Evolutionary conservation across 2,113 vertebrate species (phyloP), one percentile per base, ranked within the genome.

Genomic region (Calyptomena viridis): DNA sequence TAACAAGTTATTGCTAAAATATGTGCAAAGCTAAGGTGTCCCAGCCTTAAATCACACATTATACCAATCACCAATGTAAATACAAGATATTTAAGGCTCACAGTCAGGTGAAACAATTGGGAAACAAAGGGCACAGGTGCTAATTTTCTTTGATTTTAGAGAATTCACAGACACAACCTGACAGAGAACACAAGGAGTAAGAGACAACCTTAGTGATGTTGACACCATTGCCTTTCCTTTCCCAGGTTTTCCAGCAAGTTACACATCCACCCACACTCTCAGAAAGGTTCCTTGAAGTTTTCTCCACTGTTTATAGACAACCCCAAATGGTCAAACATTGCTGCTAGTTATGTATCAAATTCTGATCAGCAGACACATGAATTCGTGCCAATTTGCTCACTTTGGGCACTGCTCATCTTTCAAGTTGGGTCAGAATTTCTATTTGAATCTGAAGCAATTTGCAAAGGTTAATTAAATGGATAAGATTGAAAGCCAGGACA

Each of bases 31-130:
- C 9, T 8, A 28, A 68, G 22, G 5, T 33, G 25, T 10, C n/a
- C 22, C 50, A 64, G 59, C 21, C 58, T 49, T 8, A 46, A 52
- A 68, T 24, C 64, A 40, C 28, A n/a, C 4, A 4, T 58, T 6
- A 0, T 5, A 17, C 4, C 72, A 33, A 11, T 33, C 40, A 62
- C 5, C n/a, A 42, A 8, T 0, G 8, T 2, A 19, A 89, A 67
- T 22, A 39, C 24, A 42, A 69, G 14, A 0, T 4, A 7, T 11
- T 50, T 20, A 37, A 64, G 53, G n/a, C 44, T 55, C 64, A 2
- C 9, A 60, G 55, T n/a, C 30, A 31, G n/a, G 33, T 64, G 64
- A 5, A 85, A 33, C 1, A 33, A 27, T 2, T 3, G 28, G 18
- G 17, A 59, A 42, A 30, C 28, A 62, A 59, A 89, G 33, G 24